A percentile compares a stretch with the other conserved stretches of the same genome.
phyloP scores from a whole-genome alignment of 2,113 vertebrate species.

The Morone chrysops region DNA sequence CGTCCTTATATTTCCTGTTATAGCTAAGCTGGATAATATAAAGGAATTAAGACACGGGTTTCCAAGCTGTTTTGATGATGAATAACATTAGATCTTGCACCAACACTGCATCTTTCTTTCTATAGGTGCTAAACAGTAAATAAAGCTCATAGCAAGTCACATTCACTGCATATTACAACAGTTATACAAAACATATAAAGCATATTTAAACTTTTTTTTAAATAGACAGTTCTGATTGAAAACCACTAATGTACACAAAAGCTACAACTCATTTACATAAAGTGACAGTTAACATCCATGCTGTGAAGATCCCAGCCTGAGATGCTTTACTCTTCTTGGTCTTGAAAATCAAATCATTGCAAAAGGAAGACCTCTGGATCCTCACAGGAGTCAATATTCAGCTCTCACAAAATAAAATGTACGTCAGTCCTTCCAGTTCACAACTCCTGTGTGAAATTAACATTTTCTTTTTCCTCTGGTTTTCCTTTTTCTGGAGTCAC shows the following conservation, averaged over 20 bases:
- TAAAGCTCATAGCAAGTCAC: constrained; percentile 50
- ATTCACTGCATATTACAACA: constrained; percentile 67
- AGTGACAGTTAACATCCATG: constrained; percentile 52
- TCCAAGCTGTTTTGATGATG: constrained; percentile 15
- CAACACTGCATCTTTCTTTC: constrained; percentile 41
- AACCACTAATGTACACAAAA: constrained; percentile 46
- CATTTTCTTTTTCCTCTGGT: constrained; percentile 80
- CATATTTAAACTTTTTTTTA: constrained; percentile 42
- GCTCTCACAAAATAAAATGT: constrained; percentile 35
- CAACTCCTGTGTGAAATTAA: constrained; percentile 51
- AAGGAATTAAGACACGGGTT: constrained; percentile 46
- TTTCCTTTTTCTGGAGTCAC: constrained; percentile 79
- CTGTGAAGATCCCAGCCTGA: constrained; percentile 20
- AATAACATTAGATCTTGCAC: constrained; percentile 55
- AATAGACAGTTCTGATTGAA: constrained; percentile 13
- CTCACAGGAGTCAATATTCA: constrained; percentile 30
- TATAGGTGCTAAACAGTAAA: constrained; percentile 36
- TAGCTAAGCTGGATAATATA: constrained; percentile 28
- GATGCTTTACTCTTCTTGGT: constrained; percentile 11
- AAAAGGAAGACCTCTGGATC: constrained; percentile 39
- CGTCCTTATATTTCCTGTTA: not conserved
- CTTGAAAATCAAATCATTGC: constrained; percentile 21
- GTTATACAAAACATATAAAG: constrained; percentile 74
- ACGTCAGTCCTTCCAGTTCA: constrained; percentile 45
- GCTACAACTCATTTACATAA: constrained; percentile 60